These are phyloP conservation scores for Falco rusticolus DNA, from an alignment of 2,797 vertebrate genomes.

Conservation along the genomic window DNA sequence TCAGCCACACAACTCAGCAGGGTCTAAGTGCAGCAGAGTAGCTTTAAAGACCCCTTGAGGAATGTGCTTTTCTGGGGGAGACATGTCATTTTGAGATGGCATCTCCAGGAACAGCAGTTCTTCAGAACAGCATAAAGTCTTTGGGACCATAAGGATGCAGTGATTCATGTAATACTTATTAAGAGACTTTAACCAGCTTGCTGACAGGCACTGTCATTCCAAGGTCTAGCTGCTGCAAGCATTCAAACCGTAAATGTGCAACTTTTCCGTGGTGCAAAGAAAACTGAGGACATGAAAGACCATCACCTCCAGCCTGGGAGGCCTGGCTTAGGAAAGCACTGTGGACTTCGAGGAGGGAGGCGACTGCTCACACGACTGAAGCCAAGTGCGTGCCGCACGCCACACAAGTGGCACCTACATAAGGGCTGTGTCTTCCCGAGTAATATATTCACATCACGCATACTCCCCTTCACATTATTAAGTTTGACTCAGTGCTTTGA, in stretches of 20 bases:
- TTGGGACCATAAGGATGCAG: neutral
- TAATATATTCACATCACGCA: neutral
- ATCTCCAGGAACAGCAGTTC: neutral
- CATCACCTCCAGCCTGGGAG: neutral
- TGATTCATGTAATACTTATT: neutral
- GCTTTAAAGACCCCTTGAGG: constrained; percentile 35
- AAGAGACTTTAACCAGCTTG: neutral
- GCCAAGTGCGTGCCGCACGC: neutral
- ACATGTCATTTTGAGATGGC: neutral
- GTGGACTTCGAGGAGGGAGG: neutral
- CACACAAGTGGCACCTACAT: neutral
- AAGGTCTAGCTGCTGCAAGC: neutral
- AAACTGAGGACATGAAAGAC: neutral
- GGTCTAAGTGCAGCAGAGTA: neutral
- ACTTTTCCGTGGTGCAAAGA: neutral
- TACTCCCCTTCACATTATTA: constrained; percentile 3
- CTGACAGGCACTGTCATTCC: neutral
- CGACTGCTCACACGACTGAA: neutral
- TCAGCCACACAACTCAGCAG: constrained; percentile 18
- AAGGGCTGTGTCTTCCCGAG: neutral
- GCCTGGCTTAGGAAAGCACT: neutral
- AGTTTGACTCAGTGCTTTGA: constrained; percentile 48
- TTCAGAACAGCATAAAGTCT: neutral
- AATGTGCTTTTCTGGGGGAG: neutral
- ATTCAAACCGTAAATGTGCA: neutral